Conservation (phyloP, 2,888 invertebrate species). For the Allolobophora icterica region DNA sequence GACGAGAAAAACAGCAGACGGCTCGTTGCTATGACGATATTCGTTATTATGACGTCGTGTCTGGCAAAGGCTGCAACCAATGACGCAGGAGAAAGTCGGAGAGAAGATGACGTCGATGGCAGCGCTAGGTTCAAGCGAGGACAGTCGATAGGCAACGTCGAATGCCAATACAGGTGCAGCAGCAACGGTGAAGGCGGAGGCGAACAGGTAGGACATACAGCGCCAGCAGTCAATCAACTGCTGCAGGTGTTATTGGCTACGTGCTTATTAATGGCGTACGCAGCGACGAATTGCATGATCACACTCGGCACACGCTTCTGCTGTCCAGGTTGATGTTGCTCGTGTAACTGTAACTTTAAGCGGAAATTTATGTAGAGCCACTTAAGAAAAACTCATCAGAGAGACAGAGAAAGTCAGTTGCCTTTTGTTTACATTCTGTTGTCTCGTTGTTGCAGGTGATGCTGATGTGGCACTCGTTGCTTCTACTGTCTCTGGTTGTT, state of each 20-base stretch:
- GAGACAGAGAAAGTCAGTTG: too few relatives aligned
- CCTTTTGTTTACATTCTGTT: too few relatives aligned
- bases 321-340: background rate
- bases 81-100: background rate
- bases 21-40: background rate
- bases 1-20: background rate
- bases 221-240: background rate
- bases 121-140: conserved; percentile 6
- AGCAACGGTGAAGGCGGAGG: background rate
- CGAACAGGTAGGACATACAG: background rate
- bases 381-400: background rate
- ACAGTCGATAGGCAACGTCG: background rate
- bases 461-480: background rate
- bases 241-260: conserved; percentile 17
- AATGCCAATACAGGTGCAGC: conserved; percentile 11
- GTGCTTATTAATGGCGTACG: background rate
- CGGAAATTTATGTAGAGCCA: background rate
- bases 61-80: background rate
- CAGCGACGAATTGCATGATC: background rate
- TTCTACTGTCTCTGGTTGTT: background rate
- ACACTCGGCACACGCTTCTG: background rate
- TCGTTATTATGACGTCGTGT: conserved; percentile 17
- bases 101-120: background rate
- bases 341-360: background rate
- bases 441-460: too few relatives aligned